Conservation (phyloP, 2,113 vertebrate species). For the Calcarius ornatus region DNA sequence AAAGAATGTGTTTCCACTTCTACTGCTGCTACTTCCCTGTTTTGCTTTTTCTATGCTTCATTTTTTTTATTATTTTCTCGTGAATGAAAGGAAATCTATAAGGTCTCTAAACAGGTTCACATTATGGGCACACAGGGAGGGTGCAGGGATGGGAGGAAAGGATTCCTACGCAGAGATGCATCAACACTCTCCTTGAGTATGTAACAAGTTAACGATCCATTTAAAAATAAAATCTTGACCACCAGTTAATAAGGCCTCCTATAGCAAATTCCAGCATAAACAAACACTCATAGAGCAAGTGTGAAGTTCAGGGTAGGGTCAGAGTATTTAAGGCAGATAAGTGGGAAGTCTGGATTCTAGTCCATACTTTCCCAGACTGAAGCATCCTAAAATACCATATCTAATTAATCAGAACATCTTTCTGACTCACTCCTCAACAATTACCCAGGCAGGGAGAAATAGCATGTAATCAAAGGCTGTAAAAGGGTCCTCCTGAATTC, state of each 20-base stretch:
- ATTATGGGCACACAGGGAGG: background rate
- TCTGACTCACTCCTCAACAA: conserved; percentile 65
- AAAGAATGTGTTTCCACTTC: conserved; percentile 21
- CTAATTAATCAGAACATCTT: conserved; percentile 73
- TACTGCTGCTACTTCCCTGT: background rate
- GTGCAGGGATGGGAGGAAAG: background rate
- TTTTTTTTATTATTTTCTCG: background rate
- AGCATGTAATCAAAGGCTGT: conserved; percentile 53
- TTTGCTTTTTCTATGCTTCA: background rate
- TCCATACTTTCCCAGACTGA: conserved; percentile 33
- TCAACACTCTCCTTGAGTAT: background rate
- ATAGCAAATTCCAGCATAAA: conserved; percentile 65
- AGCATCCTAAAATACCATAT: conserved; percentile 64
- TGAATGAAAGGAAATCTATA: conserved; percentile 17
- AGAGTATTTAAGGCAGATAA: conserved; percentile 51
- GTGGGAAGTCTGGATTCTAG: conserved; percentile 69
- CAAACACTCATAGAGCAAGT: conserved; percentile 42
- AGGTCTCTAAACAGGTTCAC: conserved; percentile 17
- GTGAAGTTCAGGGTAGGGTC: conserved; percentile 39
- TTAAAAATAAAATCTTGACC: conserved; percentile 73
- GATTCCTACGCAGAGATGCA: background rate
- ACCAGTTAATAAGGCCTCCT: conserved; percentile 60
- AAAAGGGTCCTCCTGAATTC: conserved; percentile 37
- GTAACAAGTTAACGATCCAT: conserved; percentile 62
- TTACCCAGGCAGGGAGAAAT: conserved; percentile 67